Percentiles rank a stretch among this genome's conserved stretches.
Conservation (phyloP, 2,888 invertebrate genomes). For the Polia nebulosa region DNA sequence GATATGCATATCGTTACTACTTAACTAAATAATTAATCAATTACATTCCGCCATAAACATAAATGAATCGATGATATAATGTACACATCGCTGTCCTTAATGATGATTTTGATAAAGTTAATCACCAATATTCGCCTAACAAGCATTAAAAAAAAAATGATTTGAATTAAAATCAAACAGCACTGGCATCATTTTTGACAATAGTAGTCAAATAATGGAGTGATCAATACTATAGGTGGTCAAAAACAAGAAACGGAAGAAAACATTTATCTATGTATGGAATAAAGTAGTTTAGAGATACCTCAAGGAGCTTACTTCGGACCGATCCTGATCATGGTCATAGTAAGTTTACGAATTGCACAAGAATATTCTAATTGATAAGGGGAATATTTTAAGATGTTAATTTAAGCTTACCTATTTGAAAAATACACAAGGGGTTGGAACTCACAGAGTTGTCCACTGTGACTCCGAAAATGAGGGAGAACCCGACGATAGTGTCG, state of each 20-base stretch:
- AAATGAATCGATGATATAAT: not conserved
- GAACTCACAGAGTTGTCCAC: constrained; percentile 78
- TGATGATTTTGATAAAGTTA: constrained; percentile 5
- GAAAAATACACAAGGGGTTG: constrained; percentile 82
- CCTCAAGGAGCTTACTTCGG: constrained; percentile 8
- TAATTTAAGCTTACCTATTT: constrained; percentile 79
- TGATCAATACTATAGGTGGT: not conserved
- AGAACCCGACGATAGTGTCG: constrained; percentile 92
- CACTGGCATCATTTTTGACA: not conserved
- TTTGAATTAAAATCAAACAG: too few relatives aligned
- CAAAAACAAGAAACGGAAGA: constrained; percentile 1
- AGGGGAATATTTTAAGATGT: not conserved
- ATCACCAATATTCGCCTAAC: not conserved
- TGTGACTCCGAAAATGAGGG: constrained; percentile 89
- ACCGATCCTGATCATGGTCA: not conserved
- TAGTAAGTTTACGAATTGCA: not conserved
- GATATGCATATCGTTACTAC: not conserved
- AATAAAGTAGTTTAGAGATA: constrained; percentile 9
- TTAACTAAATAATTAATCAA: not conserved
- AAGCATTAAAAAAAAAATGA: not conserved
- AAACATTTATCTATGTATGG: not conserved
- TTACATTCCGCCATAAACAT: not conserved
- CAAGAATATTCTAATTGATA: not conserved
- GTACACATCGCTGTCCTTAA: not conserved
- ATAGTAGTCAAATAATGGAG: not conserved